Evolutionary conservation across 2,888 invertebrate species (phyloP).

Genomic region (Drosophila incognita): DNA sequence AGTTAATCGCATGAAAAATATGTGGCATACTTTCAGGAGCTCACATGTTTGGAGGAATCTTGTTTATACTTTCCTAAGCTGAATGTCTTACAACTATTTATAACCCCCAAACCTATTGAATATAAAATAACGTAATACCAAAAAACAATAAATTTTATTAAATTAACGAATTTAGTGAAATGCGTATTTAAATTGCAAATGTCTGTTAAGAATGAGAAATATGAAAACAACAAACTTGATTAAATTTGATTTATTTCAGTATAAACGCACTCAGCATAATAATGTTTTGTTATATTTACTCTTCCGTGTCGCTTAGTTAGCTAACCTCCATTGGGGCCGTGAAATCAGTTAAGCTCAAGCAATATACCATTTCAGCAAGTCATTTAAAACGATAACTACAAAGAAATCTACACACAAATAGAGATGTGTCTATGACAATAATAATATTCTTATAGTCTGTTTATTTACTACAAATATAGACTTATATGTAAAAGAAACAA

Average conservation of each 20-base stretch:
- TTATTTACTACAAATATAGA: constrained; percentile 1
- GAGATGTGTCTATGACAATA: too few relatives aligned
- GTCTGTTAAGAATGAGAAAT: background rate
- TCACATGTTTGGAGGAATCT: background rate
- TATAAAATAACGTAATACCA: background rate
- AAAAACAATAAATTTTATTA: too few relatives aligned
- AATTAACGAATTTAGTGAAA: too few relatives aligned
- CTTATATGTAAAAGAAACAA: background rate
- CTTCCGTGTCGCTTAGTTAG: too few relatives aligned
- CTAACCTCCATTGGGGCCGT: too few relatives aligned
- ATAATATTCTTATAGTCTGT: background rate
- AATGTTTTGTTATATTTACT: too few relatives aligned
- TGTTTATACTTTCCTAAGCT: background rate
- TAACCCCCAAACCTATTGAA: background rate
- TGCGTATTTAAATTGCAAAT: too few relatives aligned
- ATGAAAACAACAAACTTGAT: background rate
- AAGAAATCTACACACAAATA: constrained; percentile 1
- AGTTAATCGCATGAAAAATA: background rate
- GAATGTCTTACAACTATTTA: background rate
- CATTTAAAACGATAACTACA: background rate
- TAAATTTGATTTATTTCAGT: background rate
- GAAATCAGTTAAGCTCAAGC: too few relatives aligned
- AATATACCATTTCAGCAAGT: background rate
- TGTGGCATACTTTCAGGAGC: background rate
- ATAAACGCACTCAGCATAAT: background rate